phyloP scores from a whole-genome alignment of 2,797 vertebrate species.

The Chelidonichthys spinosus region DNA sequence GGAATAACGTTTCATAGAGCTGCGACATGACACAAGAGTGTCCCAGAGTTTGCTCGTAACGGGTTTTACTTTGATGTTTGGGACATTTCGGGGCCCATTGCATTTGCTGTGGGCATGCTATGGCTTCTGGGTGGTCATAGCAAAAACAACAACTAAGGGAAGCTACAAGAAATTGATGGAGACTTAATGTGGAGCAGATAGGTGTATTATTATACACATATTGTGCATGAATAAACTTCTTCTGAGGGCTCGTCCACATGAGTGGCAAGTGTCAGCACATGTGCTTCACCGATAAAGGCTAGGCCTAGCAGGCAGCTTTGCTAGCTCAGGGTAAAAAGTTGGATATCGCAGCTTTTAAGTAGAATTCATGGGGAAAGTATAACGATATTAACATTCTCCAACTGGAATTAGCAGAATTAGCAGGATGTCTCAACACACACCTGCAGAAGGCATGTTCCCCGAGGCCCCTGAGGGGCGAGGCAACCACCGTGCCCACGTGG shows the following conservation, averaged over 20 bases:
- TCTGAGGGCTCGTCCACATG: conserved; percentile 16
- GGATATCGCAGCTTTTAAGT: conserved; percentile 20
- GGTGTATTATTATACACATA: neutral
- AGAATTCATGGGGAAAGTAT: conserved; percentile 15
- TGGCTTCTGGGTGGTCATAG: conserved; percentile 38
- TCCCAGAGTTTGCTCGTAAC: conserved; percentile 7
- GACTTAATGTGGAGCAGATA: conserved; percentile 31
- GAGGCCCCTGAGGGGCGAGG: conserved; percentile 83
- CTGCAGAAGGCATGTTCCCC: conserved; percentile 93
- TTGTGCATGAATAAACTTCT: neutral
- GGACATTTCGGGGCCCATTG: conserved; percentile 13
- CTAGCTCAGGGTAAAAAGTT: conserved; percentile 17
- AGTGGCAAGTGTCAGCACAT: conserved; percentile 2
- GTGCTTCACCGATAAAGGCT: conserved; percentile 19
- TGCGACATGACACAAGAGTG: conserved; percentile 10
- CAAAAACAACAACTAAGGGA: conserved; percentile 33
- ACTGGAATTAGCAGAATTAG: conserved; percentile 4
- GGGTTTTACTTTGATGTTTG: conserved; percentile 26
- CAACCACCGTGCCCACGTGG: conserved; percentile 77
- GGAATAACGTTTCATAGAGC: neutral
- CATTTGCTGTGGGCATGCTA: conserved; percentile 19
- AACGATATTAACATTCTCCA: neutral
- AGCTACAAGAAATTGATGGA: conserved; percentile 8
- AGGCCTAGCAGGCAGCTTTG: neutral
- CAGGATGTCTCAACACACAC: conserved; percentile 72